Percentiles rank a stretch among this genome's conserved stretches.
These are phyloP conservation scores for Donacobius atricapilla DNA, from an alignment of 2,113 vertebrate genomes.

Conservation along the genomic window DNA sequence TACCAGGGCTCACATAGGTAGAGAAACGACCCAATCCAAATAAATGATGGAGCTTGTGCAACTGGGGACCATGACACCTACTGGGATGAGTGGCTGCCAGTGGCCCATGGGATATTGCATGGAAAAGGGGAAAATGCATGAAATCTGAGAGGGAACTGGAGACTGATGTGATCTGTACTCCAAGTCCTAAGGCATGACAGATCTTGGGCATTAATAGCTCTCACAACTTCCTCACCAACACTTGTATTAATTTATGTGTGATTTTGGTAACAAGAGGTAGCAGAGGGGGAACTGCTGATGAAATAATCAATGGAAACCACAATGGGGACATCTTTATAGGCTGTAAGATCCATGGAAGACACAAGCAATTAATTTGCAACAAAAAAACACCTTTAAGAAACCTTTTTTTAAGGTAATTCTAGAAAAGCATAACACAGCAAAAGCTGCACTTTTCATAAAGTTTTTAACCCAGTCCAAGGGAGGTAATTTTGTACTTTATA, in stretches of 20 bases:
- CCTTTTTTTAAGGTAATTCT: background rate
- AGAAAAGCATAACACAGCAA: background rate
- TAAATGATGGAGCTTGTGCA: background rate
- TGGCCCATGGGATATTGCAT: fast-evolving
- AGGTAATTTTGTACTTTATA: constrained; percentile 37
- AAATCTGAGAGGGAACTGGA: background rate
- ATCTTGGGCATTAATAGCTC: background rate
- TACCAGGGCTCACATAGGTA: background rate
- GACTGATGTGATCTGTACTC: background rate
- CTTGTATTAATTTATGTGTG: background rate
- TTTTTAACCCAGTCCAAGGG: background rate
- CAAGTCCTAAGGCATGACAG: background rate
- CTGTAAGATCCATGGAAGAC: background rate
- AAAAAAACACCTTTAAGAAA: background rate
- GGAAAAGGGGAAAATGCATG: background rate
- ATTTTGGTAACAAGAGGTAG: background rate
- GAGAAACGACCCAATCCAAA: background rate
- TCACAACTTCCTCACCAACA: background rate
- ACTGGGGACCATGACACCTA: fast-evolving
- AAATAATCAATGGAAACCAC: background rate
- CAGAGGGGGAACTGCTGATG: background rate
- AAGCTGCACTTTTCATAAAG: background rate
- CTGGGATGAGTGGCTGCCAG: background rate
- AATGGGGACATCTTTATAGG: background rate
- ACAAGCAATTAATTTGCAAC: constrained; percentile 21